Evolutionary conservation across 2,797 vertebrate genomes (phyloP).

Genomic region (Sebastolobus altivelis): DNA sequence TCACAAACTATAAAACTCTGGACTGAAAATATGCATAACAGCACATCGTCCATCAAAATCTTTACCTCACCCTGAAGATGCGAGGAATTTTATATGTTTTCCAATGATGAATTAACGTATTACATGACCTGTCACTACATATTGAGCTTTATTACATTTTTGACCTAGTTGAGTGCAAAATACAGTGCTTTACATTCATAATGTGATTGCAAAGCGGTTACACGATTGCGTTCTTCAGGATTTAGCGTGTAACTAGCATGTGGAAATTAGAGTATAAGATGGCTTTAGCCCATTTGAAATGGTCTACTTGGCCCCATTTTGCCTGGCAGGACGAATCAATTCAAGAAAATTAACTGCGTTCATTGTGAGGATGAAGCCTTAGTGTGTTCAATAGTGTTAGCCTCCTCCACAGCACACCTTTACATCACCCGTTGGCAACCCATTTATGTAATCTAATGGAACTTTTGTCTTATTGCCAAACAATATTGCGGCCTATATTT

Average conservation of each 20-base stretch:
- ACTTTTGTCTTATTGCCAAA: slow-evolving; percentile 70
- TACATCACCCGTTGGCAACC: slow-evolving; percentile 47
- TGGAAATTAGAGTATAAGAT: slow-evolving; percentile 30
- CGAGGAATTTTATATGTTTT: slow-evolving; percentile 1
- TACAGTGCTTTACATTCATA: not conserved
- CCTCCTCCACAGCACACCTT: slow-evolving; percentile 41
- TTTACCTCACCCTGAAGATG: not conserved
- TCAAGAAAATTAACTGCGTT: slow-evolving; percentile 55
- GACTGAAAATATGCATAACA: not conserved
- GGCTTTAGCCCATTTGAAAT: slow-evolving; percentile 34
- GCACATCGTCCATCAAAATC: not conserved
- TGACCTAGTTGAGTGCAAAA: slow-evolving; percentile 11
- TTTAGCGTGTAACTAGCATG: slow-evolving; percentile 22
- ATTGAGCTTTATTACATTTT: slow-evolving; percentile 11
- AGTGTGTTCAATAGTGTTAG: slow-evolving; percentile 6
- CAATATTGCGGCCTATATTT: slow-evolving; percentile 47
- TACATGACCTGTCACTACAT: slow-evolving; percentile 12
- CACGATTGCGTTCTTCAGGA: slow-evolving; percentile 8
- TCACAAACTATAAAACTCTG: not conserved
- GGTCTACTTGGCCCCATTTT: slow-evolving; percentile 28
- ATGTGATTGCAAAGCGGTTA: slow-evolving; percentile 11
- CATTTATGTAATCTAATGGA: slow-evolving; percentile 69
- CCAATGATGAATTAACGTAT: slow-evolving; percentile 3
- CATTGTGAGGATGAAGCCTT: slow-evolving; percentile 42
- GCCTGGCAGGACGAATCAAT: slow-evolving; percentile 51